phyloP scores from a whole-genome alignment of 1,140 invertebrate species.

The Drosophila watanabei region DNA sequence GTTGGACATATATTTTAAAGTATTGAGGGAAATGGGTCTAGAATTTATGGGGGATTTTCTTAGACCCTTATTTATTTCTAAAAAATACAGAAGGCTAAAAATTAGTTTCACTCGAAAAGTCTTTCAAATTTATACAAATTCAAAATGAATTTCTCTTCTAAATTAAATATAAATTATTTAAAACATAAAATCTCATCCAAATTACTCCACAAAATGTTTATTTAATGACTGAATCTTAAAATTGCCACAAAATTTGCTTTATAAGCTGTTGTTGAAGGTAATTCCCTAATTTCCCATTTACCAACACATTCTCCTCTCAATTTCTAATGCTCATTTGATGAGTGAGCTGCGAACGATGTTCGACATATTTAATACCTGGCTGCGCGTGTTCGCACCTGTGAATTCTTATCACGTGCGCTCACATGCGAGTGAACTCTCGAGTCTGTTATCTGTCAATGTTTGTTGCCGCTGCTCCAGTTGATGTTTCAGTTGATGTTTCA shows the following conservation, averaged over 20 bases:
- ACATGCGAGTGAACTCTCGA: slow-evolving; percentile 52
- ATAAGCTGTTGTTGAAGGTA: slow-evolving; percentile 8
- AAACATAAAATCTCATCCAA: neutral
- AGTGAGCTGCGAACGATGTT: slow-evolving; percentile 32
- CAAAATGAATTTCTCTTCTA: neutral
- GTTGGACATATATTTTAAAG: neutral
- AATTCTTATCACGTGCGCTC: slow-evolving; percentile 74
- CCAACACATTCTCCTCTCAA: slow-evolving; percentile 19
- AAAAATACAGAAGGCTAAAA: neutral
- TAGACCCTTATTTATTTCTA: neutral
- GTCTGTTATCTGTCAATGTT: slow-evolving; percentile 58
- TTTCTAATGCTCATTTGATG: slow-evolving; percentile 49
- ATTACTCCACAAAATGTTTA: slow-evolving; percentile 17
- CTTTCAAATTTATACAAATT: neutral
- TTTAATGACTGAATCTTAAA: slow-evolving; percentile 16
- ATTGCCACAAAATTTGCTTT: neutral
- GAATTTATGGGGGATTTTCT: too few relatives aligned
- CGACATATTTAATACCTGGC: slow-evolving; percentile 20
- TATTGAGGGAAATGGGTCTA: neutral
- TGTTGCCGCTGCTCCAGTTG: slow-evolving; percentile 25
- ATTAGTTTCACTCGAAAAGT: neutral
- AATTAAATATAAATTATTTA: neutral
- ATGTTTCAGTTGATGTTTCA: slow-evolving; percentile 37
- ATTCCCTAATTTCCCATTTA: slow-evolving; percentile 27
- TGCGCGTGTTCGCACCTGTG: slow-evolving; percentile 40